phyloP scores from a whole-genome alignment of 1,140 invertebrate genomes.

The Apolygus lucorum region DNA sequence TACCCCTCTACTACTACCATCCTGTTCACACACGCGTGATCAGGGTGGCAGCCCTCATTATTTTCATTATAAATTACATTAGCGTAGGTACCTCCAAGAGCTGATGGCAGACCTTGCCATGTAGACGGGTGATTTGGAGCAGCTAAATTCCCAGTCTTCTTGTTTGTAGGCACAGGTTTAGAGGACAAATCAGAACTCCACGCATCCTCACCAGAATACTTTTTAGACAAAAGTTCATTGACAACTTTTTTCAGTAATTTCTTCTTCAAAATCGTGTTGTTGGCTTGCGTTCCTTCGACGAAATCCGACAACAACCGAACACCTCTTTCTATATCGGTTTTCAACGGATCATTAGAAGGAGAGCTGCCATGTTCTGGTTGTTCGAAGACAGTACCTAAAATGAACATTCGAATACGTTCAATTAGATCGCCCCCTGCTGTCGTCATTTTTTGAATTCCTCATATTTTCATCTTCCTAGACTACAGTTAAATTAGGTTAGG shows the following conservation, averaged over 20 bases:
- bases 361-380: conserved; percentile 41
- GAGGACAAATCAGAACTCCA: not conserved
- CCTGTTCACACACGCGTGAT: no score
- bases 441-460: no score
- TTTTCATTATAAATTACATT: no score
- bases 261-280: conserved; percentile 26
- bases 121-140: not conserved
- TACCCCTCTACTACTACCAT: no score
- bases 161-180: not conserved
- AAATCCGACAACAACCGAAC: conserved; percentile 42
- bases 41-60: no score
- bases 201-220: conserved; percentile 26
- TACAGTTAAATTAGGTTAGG: no score
- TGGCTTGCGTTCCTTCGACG: conserved; percentile 34
- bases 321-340: conserved; percentile 41
- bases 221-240: conserved; percentile 38
- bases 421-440: no score
- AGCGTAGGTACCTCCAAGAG: not conserved
- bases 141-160: no score
- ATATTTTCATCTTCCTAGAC: no score
- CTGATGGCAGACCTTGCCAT: not conserved
- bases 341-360: conserved; percentile 36
- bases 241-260: conserved; percentile 42
- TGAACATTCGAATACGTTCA: no score
- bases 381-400: no score